A percentile compares a stretch with the other conserved stretches of the same genome.
Evolutionary conservation across 2,888 invertebrate species (phyloP).

Genomic region (Tetragonisca angustula): DNA sequence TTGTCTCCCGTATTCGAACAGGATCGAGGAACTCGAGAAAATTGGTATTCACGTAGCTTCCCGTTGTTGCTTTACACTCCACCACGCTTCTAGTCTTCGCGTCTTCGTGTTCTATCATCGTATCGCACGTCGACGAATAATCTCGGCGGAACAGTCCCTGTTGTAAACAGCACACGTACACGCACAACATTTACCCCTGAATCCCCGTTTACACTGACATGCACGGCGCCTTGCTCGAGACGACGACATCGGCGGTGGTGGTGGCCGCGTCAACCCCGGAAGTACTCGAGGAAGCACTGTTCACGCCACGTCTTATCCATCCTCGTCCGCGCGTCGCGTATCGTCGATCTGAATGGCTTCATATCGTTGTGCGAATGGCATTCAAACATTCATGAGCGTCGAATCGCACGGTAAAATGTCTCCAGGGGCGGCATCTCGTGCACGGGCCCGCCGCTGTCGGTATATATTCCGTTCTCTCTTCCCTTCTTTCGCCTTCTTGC

Average conservation of each 20-base stretch:
- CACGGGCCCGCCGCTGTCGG: not conserved
- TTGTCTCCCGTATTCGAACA: not conserved
- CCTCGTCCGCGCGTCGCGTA: conserved; percentile 31
- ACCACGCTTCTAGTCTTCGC: conserved; percentile 3
- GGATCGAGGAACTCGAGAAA: not conserved
- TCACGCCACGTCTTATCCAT: conserved; percentile 30
- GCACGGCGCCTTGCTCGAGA: conserved; percentile 3
- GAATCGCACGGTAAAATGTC: conserved; percentile 66
- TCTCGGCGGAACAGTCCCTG: conserved; percentile 28
- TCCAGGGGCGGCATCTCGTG: conserved; percentile 65
- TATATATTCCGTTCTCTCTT: not conserved
- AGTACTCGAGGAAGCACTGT: conserved; percentile 33
- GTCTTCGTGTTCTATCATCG: conserved; percentile 27
- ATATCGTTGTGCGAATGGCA: conserved; percentile 50
- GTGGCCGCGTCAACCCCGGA: conserved; percentile 26
- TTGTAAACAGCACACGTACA: conserved; percentile 65
- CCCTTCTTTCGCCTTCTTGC: not conserved
- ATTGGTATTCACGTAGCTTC: not conserved
- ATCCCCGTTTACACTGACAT: not conserved
- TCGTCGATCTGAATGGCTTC: conserved; percentile 58
- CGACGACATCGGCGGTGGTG: conserved; percentile 22
- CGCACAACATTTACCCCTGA: conserved; percentile 51
- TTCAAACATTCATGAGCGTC: conserved; percentile 57
- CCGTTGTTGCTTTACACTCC: conserved; percentile 34
- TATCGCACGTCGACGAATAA: conserved; percentile 26